These are phyloP conservation scores for Enteromius treurensis DNA, from an alignment of 2,797 vertebrate genomes.

Conservation along the genomic window DNA sequence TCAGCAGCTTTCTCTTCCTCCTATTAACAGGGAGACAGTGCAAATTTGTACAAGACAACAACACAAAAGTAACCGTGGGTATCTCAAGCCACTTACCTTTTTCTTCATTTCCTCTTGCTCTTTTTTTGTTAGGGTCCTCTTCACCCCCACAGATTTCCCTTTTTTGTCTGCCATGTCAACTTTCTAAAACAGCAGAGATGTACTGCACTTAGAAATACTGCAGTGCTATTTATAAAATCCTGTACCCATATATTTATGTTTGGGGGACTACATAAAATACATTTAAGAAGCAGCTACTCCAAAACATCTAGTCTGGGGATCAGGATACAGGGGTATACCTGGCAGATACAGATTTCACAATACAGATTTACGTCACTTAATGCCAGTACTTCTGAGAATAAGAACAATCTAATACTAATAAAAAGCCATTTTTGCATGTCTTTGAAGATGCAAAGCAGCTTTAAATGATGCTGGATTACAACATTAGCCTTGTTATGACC, in stretches of 20 bases:
- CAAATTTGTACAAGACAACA: neutral
- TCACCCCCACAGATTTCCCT: conserved; percentile 71
- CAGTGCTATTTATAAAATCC: neutral
- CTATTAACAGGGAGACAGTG: conserved; percentile 59
- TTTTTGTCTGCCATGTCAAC: conserved; percentile 82
- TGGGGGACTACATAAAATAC: neutral
- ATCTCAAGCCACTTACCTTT: conserved; percentile 69
- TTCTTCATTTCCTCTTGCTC: conserved; percentile 81
- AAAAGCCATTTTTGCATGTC: neutral
- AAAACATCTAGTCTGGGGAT: neutral
- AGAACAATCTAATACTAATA: neutral
- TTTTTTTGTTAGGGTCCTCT: conserved; percentile 78
- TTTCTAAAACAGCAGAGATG: conserved; percentile 55
- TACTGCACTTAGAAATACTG: neutral
- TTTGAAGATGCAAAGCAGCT: neutral
- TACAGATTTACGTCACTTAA: neutral
- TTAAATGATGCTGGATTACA: neutral
- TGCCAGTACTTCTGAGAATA: neutral
- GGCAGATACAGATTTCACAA: too few species aligned
- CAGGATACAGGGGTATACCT: neutral
- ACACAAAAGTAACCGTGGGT: neutral
- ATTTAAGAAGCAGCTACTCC: neutral
- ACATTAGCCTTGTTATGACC: neutral
- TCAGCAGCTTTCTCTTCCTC: conserved; percentile 85
- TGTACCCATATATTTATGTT: neutral